A percentile compares a stretch with the other conserved stretches of the same genome.
Conservation (phyloP, 2,113 vertebrate species). For the Gallinago undulata region DNA sequence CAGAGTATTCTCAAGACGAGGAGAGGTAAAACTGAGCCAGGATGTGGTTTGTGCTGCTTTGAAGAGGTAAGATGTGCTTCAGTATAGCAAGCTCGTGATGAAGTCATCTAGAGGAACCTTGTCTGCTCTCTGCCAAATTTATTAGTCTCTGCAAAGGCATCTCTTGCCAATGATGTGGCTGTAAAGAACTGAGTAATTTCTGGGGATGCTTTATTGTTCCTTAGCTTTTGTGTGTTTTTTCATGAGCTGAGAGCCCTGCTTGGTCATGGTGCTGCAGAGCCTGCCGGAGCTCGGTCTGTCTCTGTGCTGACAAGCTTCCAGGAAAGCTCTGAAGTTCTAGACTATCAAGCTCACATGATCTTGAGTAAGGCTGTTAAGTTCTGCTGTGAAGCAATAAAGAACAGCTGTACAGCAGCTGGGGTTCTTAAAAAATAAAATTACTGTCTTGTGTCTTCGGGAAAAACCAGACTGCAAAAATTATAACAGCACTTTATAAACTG, state of each 20-base stretch:
- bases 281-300: background rate
- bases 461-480: background rate
- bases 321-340: background rate
- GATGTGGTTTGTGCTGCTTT: background rate
- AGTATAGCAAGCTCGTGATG: background rate
- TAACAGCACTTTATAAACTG: background rate
- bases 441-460: background rate
- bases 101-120: background rate
- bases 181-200: background rate
- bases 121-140: background rate
- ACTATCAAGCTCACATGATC: rapidly evolving
- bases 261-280: background rate
- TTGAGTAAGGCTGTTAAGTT: background rate
- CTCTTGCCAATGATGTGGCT: background rate
- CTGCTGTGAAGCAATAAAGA: background rate
- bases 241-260: background rate
- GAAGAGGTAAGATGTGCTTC: background rate
- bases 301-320: background rate
- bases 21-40: background rate
- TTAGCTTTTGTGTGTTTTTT: background rate
- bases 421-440: background rate
- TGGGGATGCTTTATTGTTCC: background rate
- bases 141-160: background rate
- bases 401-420: conserved; percentile 14
- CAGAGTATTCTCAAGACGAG: rapidly evolving